Evolutionary conservation across 1,140 invertebrate genomes (phyloP), one percentile per base, ranked within the genome.

Genomic region (Aricia agestis): DNA sequence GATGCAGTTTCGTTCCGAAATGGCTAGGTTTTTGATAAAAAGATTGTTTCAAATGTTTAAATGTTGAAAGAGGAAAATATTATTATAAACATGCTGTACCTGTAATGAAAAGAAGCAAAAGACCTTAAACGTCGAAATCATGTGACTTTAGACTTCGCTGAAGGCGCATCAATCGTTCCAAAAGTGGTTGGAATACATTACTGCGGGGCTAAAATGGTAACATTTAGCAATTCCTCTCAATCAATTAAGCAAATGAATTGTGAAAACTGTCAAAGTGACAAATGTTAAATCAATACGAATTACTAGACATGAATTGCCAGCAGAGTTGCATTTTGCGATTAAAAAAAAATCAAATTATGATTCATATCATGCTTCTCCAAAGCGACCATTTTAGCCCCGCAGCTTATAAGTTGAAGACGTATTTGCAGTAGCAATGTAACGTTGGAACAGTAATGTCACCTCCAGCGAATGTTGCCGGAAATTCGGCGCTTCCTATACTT

Each of bases 91-190:
- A 9, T 52, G 9, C 45, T 52, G 45, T 52, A 52, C 25, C 25
- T 3, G 3, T 25, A 25, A 25, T 25, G 3, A 25, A 25, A 25
- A 25, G 25, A 25, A 3, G 25, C 25, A 25, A 25, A 25, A 25
- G 25, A 3, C 25, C 25, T 25, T 25, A 25, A 72, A 78, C 74
- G 76, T 79, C 78, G 78, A 79, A 76, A 79, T 79, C 75, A 36
- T 7, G 32, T 58, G n/a, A 61, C 57, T 58, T 67, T 18, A 67
- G 6, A 41, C 32, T 17, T 69, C 17, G n/a, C 17, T 41, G 31
- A 69, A 41, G 32, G 17, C 9, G n/a, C 7, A 59, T 61, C 7
- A 36, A 61, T 1, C 19, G 59, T 63, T 63, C 9, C 18, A 19
- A 63, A 25, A 9, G 1, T 13, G 17, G 19, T 61, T 61, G 9